Conservation (phyloP, 2,113 vertebrate species). For the Dicentrarchus labrax region DNA sequence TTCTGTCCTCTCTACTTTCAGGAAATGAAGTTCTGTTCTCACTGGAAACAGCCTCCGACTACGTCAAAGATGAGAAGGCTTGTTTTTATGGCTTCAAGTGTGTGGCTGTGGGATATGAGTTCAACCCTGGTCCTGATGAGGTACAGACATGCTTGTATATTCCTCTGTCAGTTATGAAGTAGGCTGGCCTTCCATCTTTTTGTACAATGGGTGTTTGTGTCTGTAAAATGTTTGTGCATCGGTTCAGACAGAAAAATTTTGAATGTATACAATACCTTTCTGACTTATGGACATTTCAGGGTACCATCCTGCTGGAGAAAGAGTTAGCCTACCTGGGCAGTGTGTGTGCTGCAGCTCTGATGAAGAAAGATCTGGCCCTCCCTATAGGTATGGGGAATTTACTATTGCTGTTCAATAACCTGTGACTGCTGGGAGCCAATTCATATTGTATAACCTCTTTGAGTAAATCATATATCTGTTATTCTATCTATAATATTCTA, state of each 20-base stretch:
- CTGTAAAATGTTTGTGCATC: not conserved
- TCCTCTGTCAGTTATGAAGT: not conserved
- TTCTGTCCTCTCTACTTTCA: constrained; percentile 70
- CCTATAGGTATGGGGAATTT: constrained; percentile 88
- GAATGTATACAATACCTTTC: not conserved
- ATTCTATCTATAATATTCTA: no score
- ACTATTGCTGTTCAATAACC: no score
- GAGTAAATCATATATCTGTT: not conserved
- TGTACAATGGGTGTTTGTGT: not conserved
- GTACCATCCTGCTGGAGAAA: constrained; percentile 97
- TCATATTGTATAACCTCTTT: not conserved
- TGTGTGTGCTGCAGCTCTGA: constrained; percentile 96
- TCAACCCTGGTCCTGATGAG: constrained; percentile 96
- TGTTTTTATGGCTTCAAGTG: constrained; percentile 98
- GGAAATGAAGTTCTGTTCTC: constrained; percentile 98
- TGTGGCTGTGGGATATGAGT: constrained; percentile 97
- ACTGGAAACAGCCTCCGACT: constrained; percentile 98
- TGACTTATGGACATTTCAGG: constrained; percentile 83
- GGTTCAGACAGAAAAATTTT: not conserved
- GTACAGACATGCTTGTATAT: constrained; percentile 77
- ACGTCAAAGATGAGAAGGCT: constrained; percentile 98
- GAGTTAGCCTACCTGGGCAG: constrained; percentile 96
- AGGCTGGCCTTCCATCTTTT: not conserved
- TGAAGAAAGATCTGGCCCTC: constrained; percentile 98
- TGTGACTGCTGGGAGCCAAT: not conserved